Percentiles rank a stretch among this genome's conserved stretches.
These are phyloP conservation scores for Bolborhynchus lineola DNA, from an alignment of 2,113 vertebrate species.

Conservation along the genomic window DNA sequence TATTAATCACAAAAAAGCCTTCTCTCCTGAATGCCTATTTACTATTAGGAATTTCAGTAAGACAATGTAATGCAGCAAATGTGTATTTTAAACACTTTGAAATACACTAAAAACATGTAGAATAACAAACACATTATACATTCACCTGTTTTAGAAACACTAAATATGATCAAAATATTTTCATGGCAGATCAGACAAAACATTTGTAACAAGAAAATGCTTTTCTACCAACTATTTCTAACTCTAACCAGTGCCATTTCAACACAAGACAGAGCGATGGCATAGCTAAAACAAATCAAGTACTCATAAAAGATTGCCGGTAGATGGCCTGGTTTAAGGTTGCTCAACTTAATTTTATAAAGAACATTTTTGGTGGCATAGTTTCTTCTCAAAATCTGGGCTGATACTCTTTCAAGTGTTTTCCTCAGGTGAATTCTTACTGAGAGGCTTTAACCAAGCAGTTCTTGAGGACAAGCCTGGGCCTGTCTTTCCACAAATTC, in stretches of 20 bases:
- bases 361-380: not conserved
- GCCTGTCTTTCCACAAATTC: not conserved
- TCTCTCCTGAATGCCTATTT: not conserved
- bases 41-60: not conserved
- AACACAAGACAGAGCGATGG: not conserved
- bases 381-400: not conserved
- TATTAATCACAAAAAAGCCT: not conserved
- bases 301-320: not conserved
- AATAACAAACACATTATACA: not conserved
- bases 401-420: not conserved
- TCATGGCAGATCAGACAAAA: not conserved
- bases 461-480: not conserved
- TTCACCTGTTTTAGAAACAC: not conserved
- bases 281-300: not conserved
- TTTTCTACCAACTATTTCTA: not conserved
- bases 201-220: not conserved
- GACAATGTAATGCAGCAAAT: not conserved
- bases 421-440: not conserved
- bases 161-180: not conserved
- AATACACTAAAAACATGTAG: not conserved
- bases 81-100: not conserved
- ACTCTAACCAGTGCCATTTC: not conserved
- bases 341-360: not conserved
- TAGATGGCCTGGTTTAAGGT: not conserved
- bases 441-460: not conserved